Evolutionary conservation across 1,140 invertebrate genomes (phyloP).

Genomic region (Asbolus verrucosus): DNA sequence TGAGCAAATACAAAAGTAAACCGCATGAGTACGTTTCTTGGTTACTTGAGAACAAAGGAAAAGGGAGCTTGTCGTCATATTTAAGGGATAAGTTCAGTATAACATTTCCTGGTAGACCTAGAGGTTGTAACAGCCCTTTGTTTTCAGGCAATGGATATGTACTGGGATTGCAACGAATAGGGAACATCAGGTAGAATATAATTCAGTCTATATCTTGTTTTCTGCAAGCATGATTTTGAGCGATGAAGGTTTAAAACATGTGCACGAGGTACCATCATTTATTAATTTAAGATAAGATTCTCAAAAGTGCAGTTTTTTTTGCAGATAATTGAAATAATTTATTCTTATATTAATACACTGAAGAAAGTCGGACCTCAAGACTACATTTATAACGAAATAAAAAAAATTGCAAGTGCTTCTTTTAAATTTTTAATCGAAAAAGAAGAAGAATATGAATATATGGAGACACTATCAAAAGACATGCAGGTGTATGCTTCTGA

Average conservation of each 20-base stretch:
- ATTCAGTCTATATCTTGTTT: slow-evolving; percentile 80
- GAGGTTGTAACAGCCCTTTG: no score
- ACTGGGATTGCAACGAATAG: slow-evolving; percentile 81
- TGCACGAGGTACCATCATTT: slow-evolving; percentile 76
- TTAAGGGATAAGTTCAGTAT: slow-evolving; percentile 78
- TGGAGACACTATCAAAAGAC: slow-evolving; percentile 80
- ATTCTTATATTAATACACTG: slow-evolving; percentile 81
- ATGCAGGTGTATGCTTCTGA: slow-evolving; percentile 84
- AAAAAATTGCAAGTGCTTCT: slow-evolving; percentile 79
- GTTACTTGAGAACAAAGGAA: slow-evolving; percentile 89
- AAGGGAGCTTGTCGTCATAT: slow-evolving; percentile 87
- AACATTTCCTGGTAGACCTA: neutral
- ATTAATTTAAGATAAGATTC: no score
- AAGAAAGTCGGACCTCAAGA: slow-evolving; percentile 72
- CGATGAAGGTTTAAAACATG: slow-evolving; percentile 79
- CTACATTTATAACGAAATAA: slow-evolving; percentile 81
- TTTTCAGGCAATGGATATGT: slow-evolving; percentile 89
- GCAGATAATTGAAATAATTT: slow-evolving; percentile 76
- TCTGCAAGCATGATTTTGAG: slow-evolving; percentile 81
- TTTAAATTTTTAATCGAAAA: slow-evolving; percentile 79
- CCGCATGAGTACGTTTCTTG: slow-evolving; percentile 84
- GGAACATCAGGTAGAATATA: slow-evolving; percentile 81
- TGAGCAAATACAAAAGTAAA: slow-evolving; percentile 80
- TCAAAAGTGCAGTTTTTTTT: slow-evolving; percentile 46
- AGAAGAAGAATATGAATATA: slow-evolving; percentile 79